These are phyloP conservation scores for Pelvicachromis taeniatus DNA, from an alignment of 2,113 vertebrate genomes.

Conservation along the genomic window DNA sequence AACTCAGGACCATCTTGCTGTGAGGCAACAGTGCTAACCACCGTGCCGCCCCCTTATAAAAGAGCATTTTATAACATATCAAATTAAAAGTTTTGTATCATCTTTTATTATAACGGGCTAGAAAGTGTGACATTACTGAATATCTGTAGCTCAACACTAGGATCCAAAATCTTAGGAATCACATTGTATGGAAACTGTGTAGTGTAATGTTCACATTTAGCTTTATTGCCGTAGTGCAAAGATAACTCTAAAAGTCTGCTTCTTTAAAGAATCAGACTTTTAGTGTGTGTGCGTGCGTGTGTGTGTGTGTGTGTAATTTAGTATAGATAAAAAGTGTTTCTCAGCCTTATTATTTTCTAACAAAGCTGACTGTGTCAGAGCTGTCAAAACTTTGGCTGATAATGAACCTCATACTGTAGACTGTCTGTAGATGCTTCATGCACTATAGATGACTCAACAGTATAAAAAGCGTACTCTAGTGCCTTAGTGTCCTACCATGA, in stretches of 20 bases:
- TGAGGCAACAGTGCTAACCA: too few relatives aligned
- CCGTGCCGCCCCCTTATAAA: neutral
- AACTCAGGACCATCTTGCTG: too few relatives aligned
- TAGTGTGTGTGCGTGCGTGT: neutral
- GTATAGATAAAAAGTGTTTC: neutral
- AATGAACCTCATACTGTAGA: conserved; percentile 52
- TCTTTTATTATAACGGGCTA: neutral
- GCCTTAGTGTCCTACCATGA: neutral
- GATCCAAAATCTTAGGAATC: neutral
- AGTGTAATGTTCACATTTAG: neutral
- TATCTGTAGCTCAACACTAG: neutral
- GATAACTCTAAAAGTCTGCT: neutral
- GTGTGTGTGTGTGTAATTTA: neutral
- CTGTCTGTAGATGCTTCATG: conserved; percentile 6
- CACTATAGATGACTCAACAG: conserved; percentile 29
- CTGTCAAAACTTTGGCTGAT: conserved; percentile 47
- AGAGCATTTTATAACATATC: neutral
- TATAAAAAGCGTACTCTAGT: conserved; percentile 15
- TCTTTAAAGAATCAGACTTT: too few relatives aligned
- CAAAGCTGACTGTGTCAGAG: conserved; percentile 47
- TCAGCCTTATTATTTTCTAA: conserved; percentile 50
- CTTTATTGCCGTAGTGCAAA: neutral
- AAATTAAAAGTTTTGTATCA: neutral
- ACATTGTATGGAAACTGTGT: neutral
- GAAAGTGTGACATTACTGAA: neutral